phyloP scores from a whole-genome alignment of 2,113 vertebrate species.

The Myotis brandtii region DNA sequence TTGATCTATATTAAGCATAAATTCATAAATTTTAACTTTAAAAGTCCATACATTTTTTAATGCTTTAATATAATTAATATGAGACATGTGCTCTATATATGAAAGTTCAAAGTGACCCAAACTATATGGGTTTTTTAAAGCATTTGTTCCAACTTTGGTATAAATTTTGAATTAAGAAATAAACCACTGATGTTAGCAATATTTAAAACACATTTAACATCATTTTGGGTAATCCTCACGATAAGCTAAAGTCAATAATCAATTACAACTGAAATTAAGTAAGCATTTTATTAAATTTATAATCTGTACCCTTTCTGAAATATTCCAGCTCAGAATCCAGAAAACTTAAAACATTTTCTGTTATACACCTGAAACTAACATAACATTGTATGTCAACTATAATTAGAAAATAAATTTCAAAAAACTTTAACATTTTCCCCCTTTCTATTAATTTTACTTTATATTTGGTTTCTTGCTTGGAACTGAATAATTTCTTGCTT shows the following conservation, averaged over 20 bases:
- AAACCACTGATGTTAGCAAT: background rate
- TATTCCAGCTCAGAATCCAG: conserved; percentile 36
- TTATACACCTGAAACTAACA: background rate
- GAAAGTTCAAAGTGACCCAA: conserved; percentile 58
- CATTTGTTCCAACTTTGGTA: background rate
- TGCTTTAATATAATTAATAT: conserved; percentile 42
- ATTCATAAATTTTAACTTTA: conserved; percentile 29
- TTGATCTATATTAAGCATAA: conserved; percentile 14
- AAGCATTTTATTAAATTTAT: conserved; percentile 48
- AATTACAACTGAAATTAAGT: conserved; percentile 58
- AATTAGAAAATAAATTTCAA: background rate
- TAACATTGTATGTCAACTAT: background rate
- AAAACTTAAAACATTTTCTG: conserved; percentile 43
- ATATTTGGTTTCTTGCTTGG: conserved; percentile 21
- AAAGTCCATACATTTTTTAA: conserved; percentile 19
- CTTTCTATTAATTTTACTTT: conserved; percentile 48
- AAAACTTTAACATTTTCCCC: background rate
- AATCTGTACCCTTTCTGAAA: conserved; percentile 1
- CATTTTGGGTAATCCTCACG: conserved; percentile 60
- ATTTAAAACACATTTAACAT: conserved; percentile 59
- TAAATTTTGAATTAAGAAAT: conserved; percentile 63
- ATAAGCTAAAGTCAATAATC: conserved; percentile 23
- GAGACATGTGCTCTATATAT: background rate
- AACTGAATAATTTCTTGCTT: conserved; percentile 22
- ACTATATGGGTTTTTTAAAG: conserved; percentile 36